Evolutionary conservation across 2,888 invertebrate genomes (phyloP).

Genomic region (Nudaria mundana): DNA sequence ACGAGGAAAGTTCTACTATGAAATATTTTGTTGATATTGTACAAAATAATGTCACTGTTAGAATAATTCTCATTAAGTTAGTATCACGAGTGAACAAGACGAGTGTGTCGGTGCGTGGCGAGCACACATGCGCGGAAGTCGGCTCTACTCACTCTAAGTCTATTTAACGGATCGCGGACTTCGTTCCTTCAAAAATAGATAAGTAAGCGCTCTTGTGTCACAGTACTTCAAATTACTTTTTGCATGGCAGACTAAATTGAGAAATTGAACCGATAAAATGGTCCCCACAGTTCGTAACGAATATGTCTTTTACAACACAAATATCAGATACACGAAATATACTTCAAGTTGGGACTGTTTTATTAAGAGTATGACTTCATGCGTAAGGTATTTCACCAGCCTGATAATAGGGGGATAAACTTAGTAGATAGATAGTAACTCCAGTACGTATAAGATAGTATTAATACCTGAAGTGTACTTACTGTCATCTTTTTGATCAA

Average conservation of each 20-base stretch:
- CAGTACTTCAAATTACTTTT: conserved; percentile 75
- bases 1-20: too few relatives aligned
- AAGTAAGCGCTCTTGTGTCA: conserved; percentile 66
- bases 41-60: too few relatives aligned
- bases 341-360: conserved; percentile 49
- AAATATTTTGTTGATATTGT: not conserved
- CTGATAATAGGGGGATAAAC: too few relatives aligned
- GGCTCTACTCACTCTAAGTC: conserved; percentile 64
- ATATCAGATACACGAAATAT: conserved; percentile 51
- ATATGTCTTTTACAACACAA: conserved; percentile 72
- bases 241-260: conserved; percentile 70
- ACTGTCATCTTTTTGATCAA: too few relatives aligned
- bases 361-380: too few relatives aligned
- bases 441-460: too few relatives aligned
- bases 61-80: conserved; percentile 49
- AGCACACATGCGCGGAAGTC: conserved; percentile 71
- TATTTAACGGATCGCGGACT: conserved; percentile 72
- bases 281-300: conserved; percentile 65
- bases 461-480: too few relatives aligned
- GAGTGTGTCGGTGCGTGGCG: conserved; percentile 63
- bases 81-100: conserved; percentile 40
- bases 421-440: too few relatives aligned
- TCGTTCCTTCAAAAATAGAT: conserved; percentile 71
- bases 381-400: too few relatives aligned
- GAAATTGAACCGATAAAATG: conserved; percentile 72